Evolutionary conservation across 2,888 invertebrate genomes (phyloP).

Genomic region (Drosophila ustulata): DNA sequence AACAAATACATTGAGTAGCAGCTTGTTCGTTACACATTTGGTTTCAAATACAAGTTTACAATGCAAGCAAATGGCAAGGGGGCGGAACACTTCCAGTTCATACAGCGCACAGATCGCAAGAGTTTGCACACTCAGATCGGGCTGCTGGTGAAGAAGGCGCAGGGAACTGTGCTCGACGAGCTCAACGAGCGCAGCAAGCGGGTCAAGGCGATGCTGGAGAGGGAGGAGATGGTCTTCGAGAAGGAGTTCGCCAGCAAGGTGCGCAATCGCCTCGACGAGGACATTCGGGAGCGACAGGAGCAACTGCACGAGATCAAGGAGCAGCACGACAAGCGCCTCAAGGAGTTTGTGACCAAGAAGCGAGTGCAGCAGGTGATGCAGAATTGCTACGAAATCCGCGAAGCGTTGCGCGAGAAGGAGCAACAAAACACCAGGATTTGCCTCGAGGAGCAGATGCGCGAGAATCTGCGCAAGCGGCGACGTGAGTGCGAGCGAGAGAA

Average conservation of each 20-base stretch:
- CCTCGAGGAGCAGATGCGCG: conserved; percentile 81
- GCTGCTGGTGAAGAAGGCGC: conserved; percentile 75
- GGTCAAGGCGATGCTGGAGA: conserved; percentile 69
- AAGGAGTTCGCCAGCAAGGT: conserved; percentile 80
- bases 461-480: conserved; percentile 67
- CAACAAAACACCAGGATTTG: conserved; percentile 67
- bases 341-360: conserved; percentile 73
- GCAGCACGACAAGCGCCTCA: conserved; percentile 56
- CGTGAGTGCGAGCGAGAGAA: conserved; percentile 66
- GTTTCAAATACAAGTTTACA: not conserved
- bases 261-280: conserved; percentile 77
- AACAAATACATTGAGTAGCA: conserved; percentile 36
- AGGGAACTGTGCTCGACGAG: conserved; percentile 71
- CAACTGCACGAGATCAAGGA: conserved; percentile 75
- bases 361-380: conserved; percentile 79
- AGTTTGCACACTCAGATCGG: conserved; percentile 79
- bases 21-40: conserved; percentile 18
- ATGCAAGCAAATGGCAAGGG: conserved; percentile 59
- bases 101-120: conserved; percentile 77
- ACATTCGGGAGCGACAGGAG: conserved; percentile 77
- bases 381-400: conserved; percentile 82
- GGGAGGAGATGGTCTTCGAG: conserved; percentile 80
- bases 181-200: conserved; percentile 67
- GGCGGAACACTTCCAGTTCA: conserved; percentile 70
- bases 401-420: conserved; percentile 75